Base-by-base conservation (phyloP, 2,797 vertebrate species). In the Scarus forsteni region DNA sequence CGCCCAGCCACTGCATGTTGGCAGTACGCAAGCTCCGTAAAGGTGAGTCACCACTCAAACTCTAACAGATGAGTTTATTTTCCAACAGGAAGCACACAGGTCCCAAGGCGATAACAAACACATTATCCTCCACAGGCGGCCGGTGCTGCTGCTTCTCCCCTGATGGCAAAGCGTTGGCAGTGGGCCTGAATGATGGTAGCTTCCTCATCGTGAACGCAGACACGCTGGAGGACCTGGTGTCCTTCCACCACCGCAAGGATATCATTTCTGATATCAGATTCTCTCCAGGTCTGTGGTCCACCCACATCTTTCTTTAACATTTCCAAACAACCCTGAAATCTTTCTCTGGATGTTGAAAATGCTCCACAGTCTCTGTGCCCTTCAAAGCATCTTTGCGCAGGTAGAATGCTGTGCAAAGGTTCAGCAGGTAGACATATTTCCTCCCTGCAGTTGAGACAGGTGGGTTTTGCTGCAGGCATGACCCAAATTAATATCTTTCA, bases 1-100 rank as follows among this genome's bases (percentile, higher is more conserved):
- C 98, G 58, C 97, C 97, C 77, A 99, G 97, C 93, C 98, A 99
- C 89, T 99, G 98, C 91, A 99, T 99, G 98, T 90, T 99, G 85
- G 98, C 98, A 53, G 98, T 99, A 84, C 97, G 98, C 90, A 99
- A 99, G 91, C 94, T 99, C 89, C 97, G 96, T 83, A 99, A 98
- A 93, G 98, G 98, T 99, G 96, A 95, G 94, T 85, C 77, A 79
- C 52, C 6, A n/a, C 59, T 78, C 55, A 60, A 42, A 50, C 53
- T 3, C 19, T 8, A 46, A 57, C 54, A 38, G 43, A 66, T 45
- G 18, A 58, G 34, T 56, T 3, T 44, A 43, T 73, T 76, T 65
- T 45, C 59, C 58, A 55, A 77, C 72, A 52, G 73, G 19, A 65
- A 57, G 58, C 66, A 42, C 18, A 7, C 49, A 5, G 36, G 50